Evolutionary conservation across 2,113 vertebrate species (phyloP), one percentile per base, ranked within the genome.

Genomic region (Pyxicephalus adspersus): DNA sequence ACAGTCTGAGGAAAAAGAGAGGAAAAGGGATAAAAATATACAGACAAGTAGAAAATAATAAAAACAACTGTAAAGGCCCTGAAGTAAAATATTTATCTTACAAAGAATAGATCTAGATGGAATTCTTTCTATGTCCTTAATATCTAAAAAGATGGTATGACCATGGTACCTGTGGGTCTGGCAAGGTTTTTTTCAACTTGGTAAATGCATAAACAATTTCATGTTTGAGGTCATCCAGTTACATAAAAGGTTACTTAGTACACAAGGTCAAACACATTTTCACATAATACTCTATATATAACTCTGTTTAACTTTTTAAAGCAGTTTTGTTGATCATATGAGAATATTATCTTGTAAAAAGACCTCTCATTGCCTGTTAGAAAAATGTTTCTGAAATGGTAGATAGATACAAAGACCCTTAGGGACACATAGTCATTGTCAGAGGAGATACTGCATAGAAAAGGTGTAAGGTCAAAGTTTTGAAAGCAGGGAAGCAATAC

Each of bases 51-150:
- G 34, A 60, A 28, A 55, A 55, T 25, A 74, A 58, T 4, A 17
- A 38, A 74, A 74, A 58, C 28, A 38, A 28, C 71, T 74, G 54
- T 18, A 58, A 74, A 73, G 28, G 57, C 20, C 70, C 54, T 73
- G 26, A 58, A 73, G 68, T 29, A 18, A 68, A 70, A 70, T 52
- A 54, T 57, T 73, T 28, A 23, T 3, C 23, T 57, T 31, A 51
- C 25, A 55, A 29, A 55, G 18, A 11, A 45, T 11, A 5, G 45
- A 70, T 70, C 22, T 29, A n/a, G 51, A 29, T 73, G 70, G 54
- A 73, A 73, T 73, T 57, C 28, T 16, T 9, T 31, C n/a, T 57
- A 72, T 71, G 22, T 19, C 9, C 16, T 1, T 71, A 3, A 19
- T 71, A 28, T 25, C 18, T 70, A 19, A 71, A 5, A 23, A 51